Conservation (phyloP, 2,888 invertebrate species). For the Drosophila algonquin region DNA sequence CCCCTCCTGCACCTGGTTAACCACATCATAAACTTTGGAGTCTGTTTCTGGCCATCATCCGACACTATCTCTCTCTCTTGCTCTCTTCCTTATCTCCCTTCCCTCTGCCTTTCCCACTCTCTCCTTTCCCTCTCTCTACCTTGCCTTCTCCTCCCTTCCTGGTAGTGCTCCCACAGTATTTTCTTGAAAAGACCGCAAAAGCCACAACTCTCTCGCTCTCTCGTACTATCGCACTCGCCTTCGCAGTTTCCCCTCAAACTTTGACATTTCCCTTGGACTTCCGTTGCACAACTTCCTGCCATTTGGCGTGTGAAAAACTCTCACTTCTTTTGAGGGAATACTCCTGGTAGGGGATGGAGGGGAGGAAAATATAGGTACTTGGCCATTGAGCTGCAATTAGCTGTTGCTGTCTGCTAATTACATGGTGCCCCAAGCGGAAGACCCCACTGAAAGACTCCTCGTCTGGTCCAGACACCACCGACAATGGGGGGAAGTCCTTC, state of each 20-base stretch:
- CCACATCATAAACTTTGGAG: conserved; percentile 43
- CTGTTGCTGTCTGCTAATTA: conserved; percentile 71
- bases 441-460: conserved; percentile 14
- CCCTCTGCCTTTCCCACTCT: background rate
- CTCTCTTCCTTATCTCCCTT: background rate
- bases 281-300: conserved; percentile 45
- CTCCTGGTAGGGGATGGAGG: conserved; percentile 3
- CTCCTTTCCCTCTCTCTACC: background rate
- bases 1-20: conserved; percentile 14
- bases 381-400: conserved; percentile 73
- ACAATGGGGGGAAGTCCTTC: conserved; percentile 21
- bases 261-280: conserved; percentile 42
- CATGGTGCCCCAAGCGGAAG: conserved; percentile 61
- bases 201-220: conserved; percentile 34
- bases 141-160: background rate
- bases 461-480: conserved; percentile 40
- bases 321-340: conserved; percentile 7
- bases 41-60: conserved; percentile 6
- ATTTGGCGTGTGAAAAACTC: conserved; percentile 60
- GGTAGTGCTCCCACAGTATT: conserved; percentile 8
- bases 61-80: background rate
- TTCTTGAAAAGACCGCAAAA: conserved; percentile 40
- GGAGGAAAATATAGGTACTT: conserved; percentile 38
- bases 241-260: conserved; percentile 18
- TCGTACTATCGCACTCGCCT: conserved; percentile 11